phyloP scores from a whole-genome alignment of 2,888 invertebrate genomes.

The Empis stercorea region DNA sequence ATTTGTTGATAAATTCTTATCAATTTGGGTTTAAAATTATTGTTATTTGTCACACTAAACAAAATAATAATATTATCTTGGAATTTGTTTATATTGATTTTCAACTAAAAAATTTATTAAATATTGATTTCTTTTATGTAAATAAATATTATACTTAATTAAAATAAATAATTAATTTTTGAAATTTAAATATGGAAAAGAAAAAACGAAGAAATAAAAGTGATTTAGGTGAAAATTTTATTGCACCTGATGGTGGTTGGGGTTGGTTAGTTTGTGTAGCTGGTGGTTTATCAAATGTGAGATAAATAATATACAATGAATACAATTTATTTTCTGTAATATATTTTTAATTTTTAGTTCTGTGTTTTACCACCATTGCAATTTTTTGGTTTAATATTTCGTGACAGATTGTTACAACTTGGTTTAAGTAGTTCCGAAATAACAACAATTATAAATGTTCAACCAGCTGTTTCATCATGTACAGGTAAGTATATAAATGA shows the following conservation, averaged over 20 bases:
- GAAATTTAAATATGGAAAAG: slow-evolving; percentile 18
- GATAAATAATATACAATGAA: slow-evolving; percentile 22
- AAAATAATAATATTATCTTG: too few species aligned
- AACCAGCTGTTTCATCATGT: slow-evolving; percentile 55
- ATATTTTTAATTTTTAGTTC: slow-evolving; percentile 39
- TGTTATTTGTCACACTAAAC: too few species aligned
- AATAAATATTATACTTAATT: too few species aligned
- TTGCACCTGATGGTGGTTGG: slow-evolving; percentile 66
- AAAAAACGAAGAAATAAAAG: slow-evolving; percentile 35
- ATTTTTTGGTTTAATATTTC: slow-evolving; percentile 59
- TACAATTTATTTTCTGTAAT: not conserved
- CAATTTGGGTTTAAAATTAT: too few species aligned
- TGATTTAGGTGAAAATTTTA: slow-evolving; percentile 40
- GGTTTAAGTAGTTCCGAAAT: slow-evolving; percentile 51
- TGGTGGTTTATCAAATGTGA: slow-evolving; percentile 59
- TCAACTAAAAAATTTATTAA: too few species aligned
- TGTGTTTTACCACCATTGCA: slow-evolving; percentile 53
- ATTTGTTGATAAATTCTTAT: too few species aligned
- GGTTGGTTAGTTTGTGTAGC: slow-evolving; percentile 58
- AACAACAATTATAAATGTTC: slow-evolving; percentile 58
- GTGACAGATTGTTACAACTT: slow-evolving; percentile 44
- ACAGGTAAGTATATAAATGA: slow-evolving; percentile 44
- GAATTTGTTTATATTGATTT: too few species aligned
- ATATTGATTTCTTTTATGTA: too few species aligned
- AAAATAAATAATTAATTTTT: too few species aligned